Evolutionary conservation across 1,140 invertebrate genomes (phyloP), one percentile per base, ranked within the genome.

Genomic region (Radopholus similis): DNA sequence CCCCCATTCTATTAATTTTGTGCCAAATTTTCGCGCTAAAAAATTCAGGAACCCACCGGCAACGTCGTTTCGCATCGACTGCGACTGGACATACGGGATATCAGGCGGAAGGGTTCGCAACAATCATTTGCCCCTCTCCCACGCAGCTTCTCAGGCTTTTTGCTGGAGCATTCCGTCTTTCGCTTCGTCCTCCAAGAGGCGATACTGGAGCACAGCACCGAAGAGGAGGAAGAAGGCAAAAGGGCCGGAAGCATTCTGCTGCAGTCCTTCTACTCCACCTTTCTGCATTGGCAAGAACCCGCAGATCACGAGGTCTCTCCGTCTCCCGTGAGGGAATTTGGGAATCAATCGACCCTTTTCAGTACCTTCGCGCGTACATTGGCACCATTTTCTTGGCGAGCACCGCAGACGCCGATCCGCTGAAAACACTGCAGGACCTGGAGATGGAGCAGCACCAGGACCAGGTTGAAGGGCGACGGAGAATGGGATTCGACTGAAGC

Each of bases 371-470:
- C 11, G 49, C 64, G 0, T 77, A 77, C 44, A 35, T 77, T 8
- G 49, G 47, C 23, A 78, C 74, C 30, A 68, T 77, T 23, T 77
- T 77, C 28, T 77, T 76, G 4, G 75, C 77, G 30, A 77, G 74
- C 37, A 58, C 77, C 23, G 56, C 44, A 6, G 74, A 77, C 26
- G 18, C 28, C 30, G 71, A 80, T 60, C 77, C 76, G 13, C 26
- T 80, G 11, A 71, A 55, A 11, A 57, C 74, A 44, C 54, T 77
- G 28, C 44, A 66, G 28, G 21, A 56, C 0, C 59, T 77, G 11
- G 54, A 67, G 9, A 53, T 76, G 9, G 68, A 66, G 18, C 76
- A 80, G 49, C 35, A 77, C 35, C 35, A 28, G 21, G 70, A 77
- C 34, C 76, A 77, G 59, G 74, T 77, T 26, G 11, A 44, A 49